These are phyloP conservation scores for Cosmorhoe ocellata DNA, from an alignment of 2,888 invertebrate species.

Conservation along the genomic window DNA sequence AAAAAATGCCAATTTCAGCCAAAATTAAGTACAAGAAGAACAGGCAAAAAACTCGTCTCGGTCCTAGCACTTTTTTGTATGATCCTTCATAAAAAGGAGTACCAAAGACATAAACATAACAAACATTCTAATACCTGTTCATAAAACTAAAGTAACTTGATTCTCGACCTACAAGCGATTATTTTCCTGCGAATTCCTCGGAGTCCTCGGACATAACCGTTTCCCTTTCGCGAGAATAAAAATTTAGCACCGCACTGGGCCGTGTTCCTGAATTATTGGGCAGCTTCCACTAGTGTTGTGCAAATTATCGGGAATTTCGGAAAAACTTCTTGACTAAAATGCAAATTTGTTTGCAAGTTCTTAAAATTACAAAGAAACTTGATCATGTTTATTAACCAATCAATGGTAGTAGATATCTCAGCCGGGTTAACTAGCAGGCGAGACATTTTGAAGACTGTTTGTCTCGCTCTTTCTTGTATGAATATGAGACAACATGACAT, in stretches of 20 bases:
- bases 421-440: no score
- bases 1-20: no score
- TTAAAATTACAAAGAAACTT: no score
- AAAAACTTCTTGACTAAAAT: background rate
- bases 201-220: constrained; percentile 68
- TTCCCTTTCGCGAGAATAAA: constrained; percentile 67
- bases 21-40: no score
- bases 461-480: no score
- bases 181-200: constrained; percentile 59
- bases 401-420: no score
- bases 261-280: constrained; percentile 57
- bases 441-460: no score
- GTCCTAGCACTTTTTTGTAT: no score
- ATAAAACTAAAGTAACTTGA: constrained; percentile 28
- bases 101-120: constrained; percentile 6
- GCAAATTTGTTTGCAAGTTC: no score
- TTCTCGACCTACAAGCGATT: constrained; percentile 29
- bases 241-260: constrained; percentile 67
- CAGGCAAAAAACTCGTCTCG: no score
- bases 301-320: background rate
- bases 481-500: no score
- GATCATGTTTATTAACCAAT: no score
- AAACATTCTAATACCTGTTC: constrained; percentile 9
- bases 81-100: background rate
- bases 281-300: constrained; percentile 8